phyloP scores from a whole-genome alignment of 2,797 vertebrate genomes.

The Smutsia gigantea region DNA sequence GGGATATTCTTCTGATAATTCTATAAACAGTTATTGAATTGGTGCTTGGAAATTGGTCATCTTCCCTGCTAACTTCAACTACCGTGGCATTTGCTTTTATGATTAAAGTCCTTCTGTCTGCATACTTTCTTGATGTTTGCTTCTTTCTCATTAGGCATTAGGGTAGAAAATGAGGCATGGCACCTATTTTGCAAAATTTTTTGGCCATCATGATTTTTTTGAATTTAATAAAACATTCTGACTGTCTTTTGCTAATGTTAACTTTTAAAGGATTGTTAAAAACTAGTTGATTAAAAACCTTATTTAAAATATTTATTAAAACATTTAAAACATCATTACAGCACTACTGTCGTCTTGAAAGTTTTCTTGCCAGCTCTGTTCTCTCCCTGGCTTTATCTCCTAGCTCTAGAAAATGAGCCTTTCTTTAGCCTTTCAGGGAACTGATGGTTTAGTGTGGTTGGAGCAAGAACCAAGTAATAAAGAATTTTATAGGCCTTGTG shows the following conservation, averaged over 20 bases:
- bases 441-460: background rate
- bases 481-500: background rate
- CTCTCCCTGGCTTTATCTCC: background rate
- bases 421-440: conserved; percentile 4
- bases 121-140: background rate
- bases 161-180: background rate
- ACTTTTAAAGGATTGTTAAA: background rate
- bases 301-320: background rate
- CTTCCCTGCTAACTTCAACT: background rate
- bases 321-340: conserved; percentile 9
- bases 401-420: background rate
- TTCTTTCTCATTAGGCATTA: background rate
- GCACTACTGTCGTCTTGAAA: background rate
- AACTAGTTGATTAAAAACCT: background rate
- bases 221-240: background rate
- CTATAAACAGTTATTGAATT: background rate
- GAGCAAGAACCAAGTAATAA: conserved; percentile 34
- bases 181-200: background rate
- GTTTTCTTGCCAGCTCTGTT: background rate
- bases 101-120: background rate
- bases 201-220: background rate
- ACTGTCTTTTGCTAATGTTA: background rate
- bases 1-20: conserved; percentile 1
- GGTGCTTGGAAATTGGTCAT: background rate
- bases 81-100: conserved; percentile 31